Base-by-base conservation (phyloP, 2,113 vertebrate genomes). In the Picathartes gymnocephalus region DNA sequence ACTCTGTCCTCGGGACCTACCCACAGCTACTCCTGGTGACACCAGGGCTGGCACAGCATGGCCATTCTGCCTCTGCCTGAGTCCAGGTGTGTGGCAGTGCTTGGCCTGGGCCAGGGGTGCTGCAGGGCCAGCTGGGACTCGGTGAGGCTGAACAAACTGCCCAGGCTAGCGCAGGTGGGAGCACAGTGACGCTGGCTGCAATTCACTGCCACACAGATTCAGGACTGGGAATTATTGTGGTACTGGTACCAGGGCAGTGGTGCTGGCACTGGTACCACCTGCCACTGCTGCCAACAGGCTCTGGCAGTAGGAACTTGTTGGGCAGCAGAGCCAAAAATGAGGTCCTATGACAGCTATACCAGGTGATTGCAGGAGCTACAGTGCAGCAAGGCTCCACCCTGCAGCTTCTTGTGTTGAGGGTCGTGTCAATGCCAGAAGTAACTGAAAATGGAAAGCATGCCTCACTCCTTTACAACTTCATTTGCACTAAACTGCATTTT, bases 51-150 rank as follows among this genome's bases (percentile, higher is more conserved):
- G n/a, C 4, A 7, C 25, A 79, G 73, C 10, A 2, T 3, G 23
- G 62, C 23, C 50, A 12, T 11, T 39, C 44, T 57, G 35, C 47
- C 33, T 62, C 74, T 71, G 82, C 21, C 13, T 17, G 69, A 19
- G 45, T 13, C 20, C 88, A 50, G 42, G 4, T 5, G 7, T 1
- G 16, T 42, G 60, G 42, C 1, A 1, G n/a, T 1, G 2, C 60
- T 28, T 19, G 15, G 27, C 69, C 39, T 44, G 54, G 21, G 19
- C 14, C n/a, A 77, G 40, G 33, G 57, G 8, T 19, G 48, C 31
- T 57, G 42, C 35, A 28, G 47, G 35, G 28, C 21, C 73, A 58
- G 18, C 30, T 0, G 1, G 39, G 37, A 50, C 57, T 31, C 17
- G 6, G 40, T 3, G 3, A 88, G 22, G 23, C 40, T 0, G 1